A percentile compares a stretch with the other conserved stretches of the same genome.
Conservation (phyloP, 2,113 vertebrate species). For the Ctenomys sociabilis region DNA sequence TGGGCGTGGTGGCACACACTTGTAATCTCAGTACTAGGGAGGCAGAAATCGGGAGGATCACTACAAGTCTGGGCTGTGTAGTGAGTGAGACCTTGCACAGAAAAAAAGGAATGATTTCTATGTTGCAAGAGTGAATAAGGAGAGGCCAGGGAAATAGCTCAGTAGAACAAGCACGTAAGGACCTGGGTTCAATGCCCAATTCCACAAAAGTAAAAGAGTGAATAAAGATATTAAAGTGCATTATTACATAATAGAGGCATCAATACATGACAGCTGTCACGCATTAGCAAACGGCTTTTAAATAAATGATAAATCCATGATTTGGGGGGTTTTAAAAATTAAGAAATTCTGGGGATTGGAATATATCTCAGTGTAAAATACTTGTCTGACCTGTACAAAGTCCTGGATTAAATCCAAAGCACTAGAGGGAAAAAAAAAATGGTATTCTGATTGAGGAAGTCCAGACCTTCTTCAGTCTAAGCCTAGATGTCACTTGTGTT, state of each 20-base stretch:
- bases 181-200: too few species aligned
- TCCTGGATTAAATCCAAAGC: neutral
- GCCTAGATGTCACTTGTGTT: neutral
- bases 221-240: constrained; percentile 18
- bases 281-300: neutral
- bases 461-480: neutral
- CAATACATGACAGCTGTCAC: neutral
- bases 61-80: too few species aligned
- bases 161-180: too few species aligned
- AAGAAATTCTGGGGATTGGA: neutral
- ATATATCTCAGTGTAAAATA: neutral
- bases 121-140: neutral
- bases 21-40: too few species aligned
- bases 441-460: neutral
- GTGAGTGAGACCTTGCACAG: too few species aligned
- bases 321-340: neutral
- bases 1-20: too few species aligned
- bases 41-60: too few species aligned
- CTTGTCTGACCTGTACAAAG: neutral
- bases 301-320: neutral
- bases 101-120: constrained; percentile 3
- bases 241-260: neutral
- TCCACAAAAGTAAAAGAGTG: too few species aligned
- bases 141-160: too few species aligned
- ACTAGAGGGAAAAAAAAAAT: neutral